phyloP scores from a whole-genome alignment of 2,888 invertebrate genomes.

The Endotricha flammealis region DNA sequence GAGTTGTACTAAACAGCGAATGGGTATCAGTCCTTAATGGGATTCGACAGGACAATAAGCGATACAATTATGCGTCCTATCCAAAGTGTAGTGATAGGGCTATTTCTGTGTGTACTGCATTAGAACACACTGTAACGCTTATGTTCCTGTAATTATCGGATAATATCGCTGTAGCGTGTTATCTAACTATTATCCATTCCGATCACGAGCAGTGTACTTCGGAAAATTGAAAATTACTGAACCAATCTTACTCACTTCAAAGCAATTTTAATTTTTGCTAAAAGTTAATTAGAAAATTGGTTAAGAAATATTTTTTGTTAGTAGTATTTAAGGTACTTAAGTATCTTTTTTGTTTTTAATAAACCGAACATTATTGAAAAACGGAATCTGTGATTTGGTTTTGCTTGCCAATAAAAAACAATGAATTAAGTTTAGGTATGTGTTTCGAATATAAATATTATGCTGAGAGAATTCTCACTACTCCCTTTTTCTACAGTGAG shows the following conservation, averaged over 20 bases:
- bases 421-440: too few relatives aligned
- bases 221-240: conserved; percentile 15
- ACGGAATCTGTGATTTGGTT: too few relatives aligned
- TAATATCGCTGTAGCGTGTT: conserved; percentile 8
- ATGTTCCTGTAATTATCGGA: conserved; percentile 6
- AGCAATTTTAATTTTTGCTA: neutral
- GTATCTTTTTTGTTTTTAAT: too few relatives aligned
- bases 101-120: conserved; percentile 1
- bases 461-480: too few relatives aligned
- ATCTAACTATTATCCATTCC: conserved; percentile 4
- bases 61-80: neutral
- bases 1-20: too few relatives aligned
- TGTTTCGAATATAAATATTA: too few relatives aligned
- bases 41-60: neutral
- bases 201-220: conserved; percentile 7
- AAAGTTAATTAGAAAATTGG: too few relatives aligned
- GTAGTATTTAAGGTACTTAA: too few relatives aligned
- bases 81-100: neutral
- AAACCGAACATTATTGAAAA: too few relatives aligned
- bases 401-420: too few relatives aligned
- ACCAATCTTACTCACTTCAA: conserved; percentile 13
- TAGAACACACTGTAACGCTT: neutral
- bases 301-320: too few relatives aligned
- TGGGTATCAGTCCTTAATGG: neutral
- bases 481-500: neutral